Conservation (phyloP, 1,140 invertebrate genomes). For the Anadara kagoshimensis region DNA sequence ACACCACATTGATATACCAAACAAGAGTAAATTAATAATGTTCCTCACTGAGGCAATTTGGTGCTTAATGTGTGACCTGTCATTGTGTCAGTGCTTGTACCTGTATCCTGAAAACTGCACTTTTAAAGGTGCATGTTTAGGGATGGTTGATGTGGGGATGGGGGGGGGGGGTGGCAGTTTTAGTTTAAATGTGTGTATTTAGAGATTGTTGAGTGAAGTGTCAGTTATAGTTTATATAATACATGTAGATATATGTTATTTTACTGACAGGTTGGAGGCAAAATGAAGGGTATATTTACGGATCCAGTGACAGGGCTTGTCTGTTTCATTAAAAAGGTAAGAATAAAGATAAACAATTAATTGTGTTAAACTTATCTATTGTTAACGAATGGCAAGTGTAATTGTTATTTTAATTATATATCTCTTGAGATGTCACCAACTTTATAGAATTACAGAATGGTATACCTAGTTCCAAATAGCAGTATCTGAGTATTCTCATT, state of each 20-base stretch:
- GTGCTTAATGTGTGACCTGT: background rate
- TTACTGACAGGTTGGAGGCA: conserved; percentile 69
- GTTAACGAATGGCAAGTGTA: too few species aligned
- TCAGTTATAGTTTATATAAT: background rate
- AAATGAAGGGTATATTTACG: conserved; percentile 74
- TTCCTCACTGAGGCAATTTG: too few species aligned
- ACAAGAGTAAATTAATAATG: too few species aligned
- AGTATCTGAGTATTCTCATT: too few species aligned
- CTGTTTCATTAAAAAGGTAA: conserved; percentile 74
- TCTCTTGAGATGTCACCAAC: too few species aligned
- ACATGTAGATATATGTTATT: background rate
- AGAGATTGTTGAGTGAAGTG: background rate
- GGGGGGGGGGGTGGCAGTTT: too few species aligned
- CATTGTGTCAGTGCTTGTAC: background rate
- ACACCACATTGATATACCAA: too few species aligned
- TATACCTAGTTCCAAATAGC: too few species aligned
- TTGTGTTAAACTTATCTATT: too few species aligned
- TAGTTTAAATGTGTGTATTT: background rate
- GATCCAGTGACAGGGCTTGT: conserved; percentile 72
- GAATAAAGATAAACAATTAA: background rate
- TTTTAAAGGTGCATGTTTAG: too few species aligned
- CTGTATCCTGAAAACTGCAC: background rate
- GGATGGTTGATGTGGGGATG: background rate
- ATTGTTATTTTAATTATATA: too few species aligned
- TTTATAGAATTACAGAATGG: too few species aligned